phyloP scores from a whole-genome alignment of 1,140 invertebrate genomes.

The Hycleus cichorii region DNA sequence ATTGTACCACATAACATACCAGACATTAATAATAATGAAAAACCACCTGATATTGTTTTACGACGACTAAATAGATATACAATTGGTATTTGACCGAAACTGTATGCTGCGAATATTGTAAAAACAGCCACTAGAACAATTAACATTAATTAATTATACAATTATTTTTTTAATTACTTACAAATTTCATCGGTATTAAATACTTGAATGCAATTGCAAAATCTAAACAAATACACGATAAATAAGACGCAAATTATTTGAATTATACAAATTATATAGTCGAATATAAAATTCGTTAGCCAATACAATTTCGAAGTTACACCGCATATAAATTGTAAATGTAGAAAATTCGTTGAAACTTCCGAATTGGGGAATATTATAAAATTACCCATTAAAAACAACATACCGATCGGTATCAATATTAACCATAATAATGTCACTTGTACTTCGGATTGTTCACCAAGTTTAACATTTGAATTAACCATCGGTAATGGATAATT shows the following conservation, averaged over 20 bases:
- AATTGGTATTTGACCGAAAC: constrained; percentile 28
- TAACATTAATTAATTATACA: neutral
- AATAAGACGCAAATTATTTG: constrained; percentile 1
- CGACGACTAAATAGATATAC: constrained; percentile 33
- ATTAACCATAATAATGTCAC: constrained; percentile 31
- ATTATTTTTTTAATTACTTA: constrained; percentile 12
- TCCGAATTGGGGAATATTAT: constrained; percentile 47
- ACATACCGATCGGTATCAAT: constrained; percentile 32
- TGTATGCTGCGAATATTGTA: constrained; percentile 25
- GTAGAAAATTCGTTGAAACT: constrained; percentile 48
- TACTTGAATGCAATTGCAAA: neutral
- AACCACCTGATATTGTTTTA: constrained; percentile 27
- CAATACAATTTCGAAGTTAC: constrained; percentile 51
- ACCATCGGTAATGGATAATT: constrained; percentile 52
- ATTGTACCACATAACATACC: constrained; percentile 31
- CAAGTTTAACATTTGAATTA: neutral
- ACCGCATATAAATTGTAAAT: constrained; percentile 59
- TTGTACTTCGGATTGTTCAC: constrained; percentile 24
- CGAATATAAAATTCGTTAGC: constrained; percentile 50
- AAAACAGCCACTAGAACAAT: constrained; percentile 23
- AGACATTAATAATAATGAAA: constrained; percentile 26
- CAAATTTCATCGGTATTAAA: constrained; percentile 15
- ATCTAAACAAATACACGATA: neutral
- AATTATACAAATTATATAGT: constrained; percentile 33
- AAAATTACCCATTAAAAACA: constrained; percentile 37